Percentiles rank a stretch among this genome's conserved stretches.
These are phyloP conservation scores for Periphyllus acericola DNA, from an alignment of 2,888 invertebrate species.

Conservation along the genomic window DNA sequence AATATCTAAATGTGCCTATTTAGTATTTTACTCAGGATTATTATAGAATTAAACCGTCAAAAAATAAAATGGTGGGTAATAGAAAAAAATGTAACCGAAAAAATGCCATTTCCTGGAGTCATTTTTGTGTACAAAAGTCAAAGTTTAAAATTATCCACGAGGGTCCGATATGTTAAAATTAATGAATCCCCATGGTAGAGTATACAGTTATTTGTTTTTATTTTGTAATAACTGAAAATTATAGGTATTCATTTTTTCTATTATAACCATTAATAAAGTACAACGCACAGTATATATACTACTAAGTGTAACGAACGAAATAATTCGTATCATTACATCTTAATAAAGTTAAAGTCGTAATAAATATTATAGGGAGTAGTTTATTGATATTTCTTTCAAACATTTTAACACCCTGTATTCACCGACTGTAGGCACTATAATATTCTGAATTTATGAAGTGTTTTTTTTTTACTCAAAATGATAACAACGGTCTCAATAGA, in stretches of 20 bases:
- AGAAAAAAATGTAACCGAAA: too few species aligned
- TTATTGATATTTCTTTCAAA: slow-evolving; percentile 2
- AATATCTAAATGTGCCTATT: too few species aligned
- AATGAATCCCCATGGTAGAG: not conserved
- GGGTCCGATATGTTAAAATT: slow-evolving; percentile 40
- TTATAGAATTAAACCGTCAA: too few species aligned
- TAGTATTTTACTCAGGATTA: too few species aligned
- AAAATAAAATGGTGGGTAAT: too few species aligned
- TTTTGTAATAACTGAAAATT: slow-evolving; percentile 26
- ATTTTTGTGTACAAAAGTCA: not conserved
- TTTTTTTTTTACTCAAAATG: too few species aligned
- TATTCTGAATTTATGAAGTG: too few species aligned
- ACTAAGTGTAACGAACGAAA: not conserved
- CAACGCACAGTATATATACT: not conserved
- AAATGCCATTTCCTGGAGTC: not conserved
- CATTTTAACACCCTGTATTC: not conserved
- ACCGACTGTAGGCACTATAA: too few species aligned
- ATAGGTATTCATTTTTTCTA: slow-evolving; percentile 16
- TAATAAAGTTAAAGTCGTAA: not conserved
- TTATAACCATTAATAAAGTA: not conserved
- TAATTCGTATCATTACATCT: not conserved
- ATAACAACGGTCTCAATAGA: too few species aligned
- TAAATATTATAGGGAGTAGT: not conserved
- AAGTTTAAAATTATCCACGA: slow-evolving; percentile 36
- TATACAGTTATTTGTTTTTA: slow-evolving; percentile 16